These are phyloP conservation scores for Nasonovia ribisnigri DNA, from an alignment of 2,888 invertebrate genomes.

Conservation along the genomic window DNA sequence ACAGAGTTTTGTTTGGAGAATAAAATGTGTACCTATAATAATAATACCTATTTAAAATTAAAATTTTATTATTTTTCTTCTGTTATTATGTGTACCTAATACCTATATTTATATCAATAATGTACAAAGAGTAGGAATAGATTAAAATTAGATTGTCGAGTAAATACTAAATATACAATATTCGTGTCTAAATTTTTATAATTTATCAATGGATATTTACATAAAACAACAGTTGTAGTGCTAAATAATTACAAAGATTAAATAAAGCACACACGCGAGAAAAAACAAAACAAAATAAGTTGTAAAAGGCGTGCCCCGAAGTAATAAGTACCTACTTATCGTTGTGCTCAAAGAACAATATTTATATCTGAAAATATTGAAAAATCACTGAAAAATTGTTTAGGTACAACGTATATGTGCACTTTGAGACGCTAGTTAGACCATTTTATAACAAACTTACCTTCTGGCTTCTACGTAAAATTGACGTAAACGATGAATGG, in stretches of 20 bases:
- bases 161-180: not conserved
- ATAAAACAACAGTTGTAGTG: not conserved
- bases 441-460: not conserved
- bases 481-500: not conserved
- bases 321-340: not conserved
- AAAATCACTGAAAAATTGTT: not conserved
- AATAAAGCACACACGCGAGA: not conserved
- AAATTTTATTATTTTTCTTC: no score
- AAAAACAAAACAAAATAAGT: not conserved
- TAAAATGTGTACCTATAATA: no score
- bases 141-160: not conserved
- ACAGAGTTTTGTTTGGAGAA: not conserved
- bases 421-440: not conserved
- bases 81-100: not conserved
- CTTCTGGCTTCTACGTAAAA: not conserved
- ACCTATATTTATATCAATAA: not conserved
- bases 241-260: conserved; percentile 12
- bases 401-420: not conserved
- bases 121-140: not conserved
- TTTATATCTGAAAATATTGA: not conserved
- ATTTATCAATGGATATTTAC: conserved; percentile 6
- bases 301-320: not conserved
- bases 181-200: conserved; percentile 8
- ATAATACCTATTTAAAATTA: not conserved
- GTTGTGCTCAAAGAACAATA: not conserved